These are phyloP conservation scores for Drosophila ananassae DNA, from an alignment of 1,140 invertebrate species.

Conservation along the genomic window DNA sequence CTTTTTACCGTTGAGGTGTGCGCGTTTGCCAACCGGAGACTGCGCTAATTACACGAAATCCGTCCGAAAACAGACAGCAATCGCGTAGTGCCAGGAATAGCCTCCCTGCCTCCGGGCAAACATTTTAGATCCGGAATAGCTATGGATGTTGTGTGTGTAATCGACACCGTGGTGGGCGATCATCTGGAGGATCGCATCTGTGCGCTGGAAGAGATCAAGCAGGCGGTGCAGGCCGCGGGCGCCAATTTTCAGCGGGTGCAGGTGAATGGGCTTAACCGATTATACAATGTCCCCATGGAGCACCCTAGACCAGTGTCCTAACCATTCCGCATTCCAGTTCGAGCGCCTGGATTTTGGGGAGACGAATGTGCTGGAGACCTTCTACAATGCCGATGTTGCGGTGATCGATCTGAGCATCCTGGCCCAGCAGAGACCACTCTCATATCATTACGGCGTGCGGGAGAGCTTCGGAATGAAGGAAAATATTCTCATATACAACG, in stretches of 20 bases:
- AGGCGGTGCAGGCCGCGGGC: constrained; percentile 91
- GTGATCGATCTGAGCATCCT: constrained; percentile 97
- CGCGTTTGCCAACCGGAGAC: constrained; percentile 28
- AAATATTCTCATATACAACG: constrained; percentile 97
- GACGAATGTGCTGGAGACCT: constrained; percentile 92
- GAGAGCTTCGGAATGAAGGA: constrained; percentile 99
- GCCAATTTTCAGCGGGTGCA: constrained; percentile 93
- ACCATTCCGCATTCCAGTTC: constrained; percentile 86
- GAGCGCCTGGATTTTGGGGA: constrained; percentile 94
- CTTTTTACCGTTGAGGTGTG: constrained; percentile 48
- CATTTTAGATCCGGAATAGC: constrained; percentile 63
- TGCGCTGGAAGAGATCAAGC: constrained; percentile 93
- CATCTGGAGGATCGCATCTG: constrained; percentile 90
- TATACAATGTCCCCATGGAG: constrained; percentile 39
- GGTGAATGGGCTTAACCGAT: constrained; percentile 85
- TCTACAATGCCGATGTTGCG: constrained; percentile 99
- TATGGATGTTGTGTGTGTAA: constrained; percentile 96
- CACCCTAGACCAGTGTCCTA: background rate
- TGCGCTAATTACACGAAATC: constrained; percentile 30
- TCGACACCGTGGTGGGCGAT: constrained; percentile 91
- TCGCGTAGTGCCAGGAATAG: constrained; percentile 60
- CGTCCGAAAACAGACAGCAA: constrained; percentile 41
- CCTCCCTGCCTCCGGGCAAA: constrained; percentile 25
- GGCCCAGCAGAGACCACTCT: constrained; percentile 94
- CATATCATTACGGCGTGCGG: constrained; percentile 98